Conservation (phyloP, 2,113 vertebrate genomes). For the Xiphophorus couchianus region DNA sequence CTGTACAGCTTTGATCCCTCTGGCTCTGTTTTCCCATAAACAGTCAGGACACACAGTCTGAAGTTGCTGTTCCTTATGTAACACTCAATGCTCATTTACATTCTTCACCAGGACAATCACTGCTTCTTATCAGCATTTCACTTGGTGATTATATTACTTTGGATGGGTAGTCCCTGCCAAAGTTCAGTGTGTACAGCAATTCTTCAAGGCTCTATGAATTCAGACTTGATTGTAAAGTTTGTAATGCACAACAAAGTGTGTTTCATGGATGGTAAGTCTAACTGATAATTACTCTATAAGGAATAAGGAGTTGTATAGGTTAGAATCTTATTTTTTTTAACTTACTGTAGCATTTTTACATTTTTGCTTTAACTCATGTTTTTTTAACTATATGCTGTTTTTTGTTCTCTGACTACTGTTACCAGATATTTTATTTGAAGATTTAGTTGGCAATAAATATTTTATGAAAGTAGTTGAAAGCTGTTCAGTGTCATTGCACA, state of each 20-base stretch:
- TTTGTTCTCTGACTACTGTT: too few relatives aligned
- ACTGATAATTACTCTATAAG: neutral
- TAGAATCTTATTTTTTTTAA: neutral
- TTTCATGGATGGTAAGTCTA: conserved; percentile 18
- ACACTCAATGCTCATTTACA: neutral
- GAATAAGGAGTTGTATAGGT: neutral
- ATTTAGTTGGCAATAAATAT: too few relatives aligned
- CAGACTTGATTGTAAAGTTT: conserved; percentile 19
- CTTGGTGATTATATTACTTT: conserved; percentile 17
- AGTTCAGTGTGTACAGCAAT: conserved; percentile 39
- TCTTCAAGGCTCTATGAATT: neutral
- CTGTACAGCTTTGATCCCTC: neutral
- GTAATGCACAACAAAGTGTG: conserved; percentile 13
- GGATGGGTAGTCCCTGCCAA: conserved; percentile 16
- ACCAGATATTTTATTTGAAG: too few relatives aligned
- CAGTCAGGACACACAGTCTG: conserved; percentile 5
- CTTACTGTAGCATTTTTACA: too few relatives aligned
- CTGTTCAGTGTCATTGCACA: too few relatives aligned
- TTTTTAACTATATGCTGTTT: too few relatives aligned
- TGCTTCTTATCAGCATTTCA: conserved; percentile 16
- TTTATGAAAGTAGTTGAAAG: too few relatives aligned
- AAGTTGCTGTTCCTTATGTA: conserved; percentile 22
- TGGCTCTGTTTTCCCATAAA: conserved; percentile 37
- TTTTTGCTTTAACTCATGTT: too few relatives aligned
- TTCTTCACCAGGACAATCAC: conserved; percentile 4